Conservation (phyloP, 2,113 vertebrate genomes). For the Alethe diademata region DNA sequence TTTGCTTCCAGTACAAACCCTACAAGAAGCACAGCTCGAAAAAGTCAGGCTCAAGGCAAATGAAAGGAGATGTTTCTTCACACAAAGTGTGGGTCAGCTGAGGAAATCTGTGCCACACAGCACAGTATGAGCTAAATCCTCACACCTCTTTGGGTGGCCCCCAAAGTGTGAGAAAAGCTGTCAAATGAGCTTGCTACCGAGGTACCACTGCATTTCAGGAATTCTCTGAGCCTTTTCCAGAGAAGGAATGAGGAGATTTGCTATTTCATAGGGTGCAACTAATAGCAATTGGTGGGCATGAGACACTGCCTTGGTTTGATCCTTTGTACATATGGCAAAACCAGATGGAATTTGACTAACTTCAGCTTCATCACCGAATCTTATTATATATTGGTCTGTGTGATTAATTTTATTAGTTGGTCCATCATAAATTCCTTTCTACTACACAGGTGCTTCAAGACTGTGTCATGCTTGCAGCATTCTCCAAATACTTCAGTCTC, state of each 20-base stretch:
- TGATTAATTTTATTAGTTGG: neutral
- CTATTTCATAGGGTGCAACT: neutral
- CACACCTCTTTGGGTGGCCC: neutral
- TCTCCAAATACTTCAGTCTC: neutral
- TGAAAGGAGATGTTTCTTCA: neutral
- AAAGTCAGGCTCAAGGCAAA: neutral
- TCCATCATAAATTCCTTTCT: neutral
- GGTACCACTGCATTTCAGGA: neutral
- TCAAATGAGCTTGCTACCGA: neutral
- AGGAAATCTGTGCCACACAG: neutral
- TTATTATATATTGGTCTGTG: neutral
- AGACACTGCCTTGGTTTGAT: neutral
- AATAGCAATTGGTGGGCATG: neutral
- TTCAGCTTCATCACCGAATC: neutral
- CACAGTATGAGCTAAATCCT: neutral
- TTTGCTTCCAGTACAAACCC: neutral
- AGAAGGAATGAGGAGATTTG: neutral
- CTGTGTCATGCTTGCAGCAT: neutral
- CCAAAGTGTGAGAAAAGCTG: neutral
- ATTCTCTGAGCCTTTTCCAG: neutral
- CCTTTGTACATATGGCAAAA: neutral
- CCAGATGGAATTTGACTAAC: neutral
- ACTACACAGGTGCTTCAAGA: neutral
- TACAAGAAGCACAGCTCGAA: neutral
- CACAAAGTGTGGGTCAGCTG: accelerated